Percentiles rank a stretch among this genome's conserved stretches.
Evolutionary conservation across 1,140 invertebrate species (phyloP).

Genomic region (Calliphora vicina): DNA sequence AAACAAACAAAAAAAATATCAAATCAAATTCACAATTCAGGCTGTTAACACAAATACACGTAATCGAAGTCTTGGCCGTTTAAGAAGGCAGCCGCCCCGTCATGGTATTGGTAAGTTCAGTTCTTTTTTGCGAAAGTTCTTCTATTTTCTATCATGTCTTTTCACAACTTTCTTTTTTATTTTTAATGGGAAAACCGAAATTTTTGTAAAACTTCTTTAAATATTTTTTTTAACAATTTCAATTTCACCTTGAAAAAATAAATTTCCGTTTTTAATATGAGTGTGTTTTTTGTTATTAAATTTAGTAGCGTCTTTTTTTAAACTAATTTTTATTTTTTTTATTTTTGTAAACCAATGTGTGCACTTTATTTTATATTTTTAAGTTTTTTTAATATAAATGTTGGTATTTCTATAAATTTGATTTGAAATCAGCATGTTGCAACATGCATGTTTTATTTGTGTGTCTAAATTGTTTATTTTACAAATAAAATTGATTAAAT

Average conservation of each 20-base stretch:
- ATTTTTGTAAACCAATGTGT: background rate
- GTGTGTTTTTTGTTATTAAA: background rate
- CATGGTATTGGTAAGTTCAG: conserved; percentile 63
- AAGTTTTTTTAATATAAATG: background rate
- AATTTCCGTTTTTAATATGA: background rate
- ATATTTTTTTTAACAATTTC: background rate
- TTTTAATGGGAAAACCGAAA: too few relatives aligned
- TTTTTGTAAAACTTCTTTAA: background rate
- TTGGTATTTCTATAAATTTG: background rate
- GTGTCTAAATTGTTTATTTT: background rate
- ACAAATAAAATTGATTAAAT: background rate
- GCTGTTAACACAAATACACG: conserved; percentile 64
- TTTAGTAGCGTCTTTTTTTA: background rate
- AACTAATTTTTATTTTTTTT: background rate
- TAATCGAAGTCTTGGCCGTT: conserved; percentile 64
- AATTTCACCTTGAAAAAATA: too few relatives aligned
- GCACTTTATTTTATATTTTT: conserved; percentile 7
- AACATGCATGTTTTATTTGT: conserved; percentile 9
- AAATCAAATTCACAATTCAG: conserved; percentile 48
- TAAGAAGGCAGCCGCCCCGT: conserved; percentile 64
- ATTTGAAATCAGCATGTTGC: background rate
- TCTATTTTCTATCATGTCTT: too few relatives aligned
- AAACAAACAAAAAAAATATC: conserved; percentile 12
- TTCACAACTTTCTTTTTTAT: background rate
- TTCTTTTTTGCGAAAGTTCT: too few relatives aligned